These are phyloP conservation scores for Lepidotrigona ventralis DNA, from an alignment of 1,140 invertebrate genomes.

Conservation along the genomic window DNA sequence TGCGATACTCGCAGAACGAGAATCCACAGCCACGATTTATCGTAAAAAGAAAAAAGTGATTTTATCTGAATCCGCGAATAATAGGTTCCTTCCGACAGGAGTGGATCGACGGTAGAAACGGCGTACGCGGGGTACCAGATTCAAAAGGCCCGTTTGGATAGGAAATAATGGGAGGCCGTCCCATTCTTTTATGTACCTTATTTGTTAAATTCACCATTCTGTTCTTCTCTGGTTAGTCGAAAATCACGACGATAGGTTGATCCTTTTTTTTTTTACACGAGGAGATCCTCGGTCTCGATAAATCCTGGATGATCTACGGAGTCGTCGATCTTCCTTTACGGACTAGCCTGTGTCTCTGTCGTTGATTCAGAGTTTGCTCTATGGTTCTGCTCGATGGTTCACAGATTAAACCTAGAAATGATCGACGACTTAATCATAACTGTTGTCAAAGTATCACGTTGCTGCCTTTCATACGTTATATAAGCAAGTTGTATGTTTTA, in stretches of 20 bases:
- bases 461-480: neutral
- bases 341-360: slow-evolving; percentile 4
- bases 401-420: neutral
- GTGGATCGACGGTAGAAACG: slow-evolving; percentile 35
- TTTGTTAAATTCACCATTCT: slow-evolving; percentile 60
- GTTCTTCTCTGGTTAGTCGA: slow-evolving; percentile 24
- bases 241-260: slow-evolving; percentile 42
- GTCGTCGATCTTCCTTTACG: slow-evolving; percentile 39
- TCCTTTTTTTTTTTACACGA: slow-evolving; percentile 24
- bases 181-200: slow-evolving; percentile 52
- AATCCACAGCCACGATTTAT: slow-evolving; percentile 3
- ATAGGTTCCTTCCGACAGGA: slow-evolving; percentile 38
- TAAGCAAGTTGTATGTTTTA: neutral
- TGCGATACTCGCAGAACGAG: neutral
- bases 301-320: slow-evolving; percentile 30
- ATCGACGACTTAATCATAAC: slow-evolving; percentile 33
- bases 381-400: too few species aligned
- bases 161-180: slow-evolving; percentile 56
- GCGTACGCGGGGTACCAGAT: slow-evolving; percentile 11
- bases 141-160: slow-evolving; percentile 54
- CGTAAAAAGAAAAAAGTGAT: slow-evolving; percentile 23
- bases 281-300: slow-evolving; percentile 34
- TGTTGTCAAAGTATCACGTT: neutral
- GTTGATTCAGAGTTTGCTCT: slow-evolving; percentile 17
- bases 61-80: slow-evolving; percentile 52